These are phyloP conservation scores for Cheumatopsyche charites DNA, from an alignment of 1,140 invertebrate genomes.

Conservation along the genomic window DNA sequence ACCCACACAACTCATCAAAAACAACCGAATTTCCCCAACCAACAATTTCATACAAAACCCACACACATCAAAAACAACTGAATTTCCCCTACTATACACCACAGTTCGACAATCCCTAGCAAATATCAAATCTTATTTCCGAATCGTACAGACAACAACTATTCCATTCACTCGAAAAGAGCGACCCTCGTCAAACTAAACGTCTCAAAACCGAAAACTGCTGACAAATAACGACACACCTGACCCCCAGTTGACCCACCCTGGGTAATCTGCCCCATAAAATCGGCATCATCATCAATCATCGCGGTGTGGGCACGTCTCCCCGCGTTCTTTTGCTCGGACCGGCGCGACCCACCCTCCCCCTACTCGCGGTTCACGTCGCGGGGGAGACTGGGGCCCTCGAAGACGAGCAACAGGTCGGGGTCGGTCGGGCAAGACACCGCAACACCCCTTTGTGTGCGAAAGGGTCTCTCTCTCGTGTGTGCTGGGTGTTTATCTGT, in stretches of 20 bases:
- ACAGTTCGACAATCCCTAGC: too few relatives aligned
- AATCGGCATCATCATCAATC: slow-evolving; percentile 40
- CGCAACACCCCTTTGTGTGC: slow-evolving; percentile 18
- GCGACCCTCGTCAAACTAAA: slow-evolving; percentile 32
- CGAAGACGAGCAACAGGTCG: slow-evolving; percentile 33
- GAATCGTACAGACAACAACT: too few relatives aligned
- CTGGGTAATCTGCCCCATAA: slow-evolving; percentile 35
- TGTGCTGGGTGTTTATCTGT: neutral
- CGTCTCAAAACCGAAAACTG: slow-evolving; percentile 26
- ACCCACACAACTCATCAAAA: too few relatives aligned
- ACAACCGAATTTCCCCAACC: too few relatives aligned
- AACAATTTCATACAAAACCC: too few relatives aligned
- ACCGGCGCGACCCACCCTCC: neutral
- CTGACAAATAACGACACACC: slow-evolving; percentile 36
- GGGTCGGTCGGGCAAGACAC: slow-evolving; percentile 26
- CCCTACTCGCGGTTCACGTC: neutral
- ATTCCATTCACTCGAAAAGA: too few relatives aligned
- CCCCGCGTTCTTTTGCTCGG: neutral
- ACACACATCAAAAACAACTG: too few relatives aligned
- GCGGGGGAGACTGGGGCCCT: neutral
- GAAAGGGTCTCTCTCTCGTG: neutral
- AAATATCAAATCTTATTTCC: too few relatives aligned
- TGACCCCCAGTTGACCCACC: slow-evolving; percentile 25
- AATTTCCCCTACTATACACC: too few relatives aligned
- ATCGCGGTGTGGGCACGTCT: neutral